Conservation (phyloP, 1,140 invertebrate species). For the Neodiprion fabricii region DNA sequence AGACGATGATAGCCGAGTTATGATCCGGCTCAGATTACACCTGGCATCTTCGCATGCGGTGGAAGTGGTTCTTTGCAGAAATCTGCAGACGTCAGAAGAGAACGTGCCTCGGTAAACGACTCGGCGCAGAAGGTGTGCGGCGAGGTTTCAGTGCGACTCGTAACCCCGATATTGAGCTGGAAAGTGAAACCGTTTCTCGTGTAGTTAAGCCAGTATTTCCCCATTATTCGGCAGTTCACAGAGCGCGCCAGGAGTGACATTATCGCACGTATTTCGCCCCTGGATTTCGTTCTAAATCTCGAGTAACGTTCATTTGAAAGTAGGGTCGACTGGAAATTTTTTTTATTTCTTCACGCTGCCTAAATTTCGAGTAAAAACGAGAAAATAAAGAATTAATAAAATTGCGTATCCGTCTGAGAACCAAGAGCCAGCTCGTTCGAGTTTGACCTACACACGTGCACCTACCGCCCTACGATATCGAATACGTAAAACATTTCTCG, state of each 20-base stretch:
- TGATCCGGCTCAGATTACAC: background rate
- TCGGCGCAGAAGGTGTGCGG: background rate
- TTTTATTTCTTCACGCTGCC: no score
- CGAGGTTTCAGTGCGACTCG: background rate
- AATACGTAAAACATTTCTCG: no score
- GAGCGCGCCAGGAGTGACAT: background rate
- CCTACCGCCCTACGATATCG: no score
- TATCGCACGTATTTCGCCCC: background rate
- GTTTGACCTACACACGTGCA: no score
- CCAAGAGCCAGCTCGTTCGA: no score
- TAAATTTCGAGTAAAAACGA: no score
- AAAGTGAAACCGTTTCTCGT: background rate
- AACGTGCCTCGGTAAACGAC: background rate
- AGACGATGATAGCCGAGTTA: slow-evolving; percentile 2
- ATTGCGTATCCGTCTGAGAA: no score
- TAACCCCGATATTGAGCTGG: slow-evolving; percentile 1
- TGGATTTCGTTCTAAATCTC: no score
- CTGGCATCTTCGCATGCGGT: background rate
- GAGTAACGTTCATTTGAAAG: no score
- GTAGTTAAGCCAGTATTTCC: background rate
- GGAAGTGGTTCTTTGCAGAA: background rate
- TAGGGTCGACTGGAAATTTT: no score
- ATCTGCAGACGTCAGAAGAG: background rate
- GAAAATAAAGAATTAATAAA: no score
- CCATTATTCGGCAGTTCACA: background rate